Evolutionary conservation across 2,888 invertebrate species (phyloP), one percentile per base, ranked within the genome.

Genomic region (Lamellibrachia satsuma): DNA sequence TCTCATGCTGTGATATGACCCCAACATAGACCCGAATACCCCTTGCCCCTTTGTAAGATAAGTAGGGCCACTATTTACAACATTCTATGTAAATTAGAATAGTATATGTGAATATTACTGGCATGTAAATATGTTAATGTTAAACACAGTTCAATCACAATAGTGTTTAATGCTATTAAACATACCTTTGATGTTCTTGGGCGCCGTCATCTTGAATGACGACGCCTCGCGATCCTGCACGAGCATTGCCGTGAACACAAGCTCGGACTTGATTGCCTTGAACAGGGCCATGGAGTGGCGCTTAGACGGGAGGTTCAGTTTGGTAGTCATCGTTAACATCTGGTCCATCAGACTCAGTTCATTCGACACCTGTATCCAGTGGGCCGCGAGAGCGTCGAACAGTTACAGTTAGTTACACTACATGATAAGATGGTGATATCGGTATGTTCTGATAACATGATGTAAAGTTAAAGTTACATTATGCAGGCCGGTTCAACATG

Each of bases 281-380:
- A 93, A 94, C 39, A 94, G 94, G 22, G 95, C 93, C 92, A 95
- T 93, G 9, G 94, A 91, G 52, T 94, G 91, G 8, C 91, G 90
- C 7, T 91, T 91, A 7, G 60, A 93, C 4, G 94, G 93, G 22
- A 94, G 92, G 8, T 93, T 93, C 27, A 95, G 93, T 92, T 95
- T 95, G 52, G 94, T 93, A 11, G 95, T 93, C 93, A 95, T 94
- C 4, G 95, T 95, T 27, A 94, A 94, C 91, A 95, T 94, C 92
- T 95, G 95, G 92, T 95, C 95, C n/a, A 95, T 93, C 94, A 95
- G 94, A 93, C 95, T 95, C 60, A 95, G 93, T 93, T 95, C 95
- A 1, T 92, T 92, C 1, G 94, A 94, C 90, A 95, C 93, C 93
- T 95, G 75, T 22, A 75, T 75, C 75, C 75, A 75, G 75, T 2